Base-by-base conservation (phyloP, 2,113 vertebrate genomes). In the Triplophysa dalaica region DNA sequence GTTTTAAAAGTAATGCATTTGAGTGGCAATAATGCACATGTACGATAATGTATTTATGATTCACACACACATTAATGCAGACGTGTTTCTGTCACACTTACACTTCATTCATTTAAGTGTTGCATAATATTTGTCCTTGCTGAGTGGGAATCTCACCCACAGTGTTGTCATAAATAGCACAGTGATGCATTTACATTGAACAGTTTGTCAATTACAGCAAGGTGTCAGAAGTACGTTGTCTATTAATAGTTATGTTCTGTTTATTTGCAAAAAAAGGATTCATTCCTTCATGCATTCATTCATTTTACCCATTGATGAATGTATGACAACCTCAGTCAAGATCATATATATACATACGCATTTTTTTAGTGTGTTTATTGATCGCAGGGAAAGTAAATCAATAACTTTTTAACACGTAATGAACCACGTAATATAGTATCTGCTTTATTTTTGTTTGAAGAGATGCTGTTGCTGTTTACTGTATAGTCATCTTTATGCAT, bases 121-220 rank as follows among this genome's bases (percentile, higher is more conserved):
- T 79, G 56, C 48, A 26, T 70, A 75, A 75, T 67, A 12, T 78
- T 56, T 76, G 73, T 68, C 8, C 33, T 54, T n/a, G 38, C 26
- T 60, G 66, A 70, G 78, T 83, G 73, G 77, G 78, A 58, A 45
- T 68, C 13, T 76, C 74, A 76, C 41, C 70, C 78, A 73, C 67
- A n/a, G 58, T 22, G 45, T 70, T 24, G 24, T 50, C 48, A 41
- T 50, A 65, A 80, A 80, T 80, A 45, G 52, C 60, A 50, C 21
- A 50, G 61, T 60, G 58, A 80, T 80, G 45, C 17, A 24, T 79
- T 62, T n/a, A 38, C 21, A 62, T 9, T 70, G 43, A 67, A 48
- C 8, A 12, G 9, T 75, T 38, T 63, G 41, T 9, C 58, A 75
- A 45, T 11, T 45, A 12, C 43, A 45, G 11, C n/a, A 58, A 48